Percentiles rank a stretch among this genome's conserved stretches.
Evolutionary conservation across 2,797 vertebrate genomes (phyloP).

Genomic region (Rhinella marina): DNA sequence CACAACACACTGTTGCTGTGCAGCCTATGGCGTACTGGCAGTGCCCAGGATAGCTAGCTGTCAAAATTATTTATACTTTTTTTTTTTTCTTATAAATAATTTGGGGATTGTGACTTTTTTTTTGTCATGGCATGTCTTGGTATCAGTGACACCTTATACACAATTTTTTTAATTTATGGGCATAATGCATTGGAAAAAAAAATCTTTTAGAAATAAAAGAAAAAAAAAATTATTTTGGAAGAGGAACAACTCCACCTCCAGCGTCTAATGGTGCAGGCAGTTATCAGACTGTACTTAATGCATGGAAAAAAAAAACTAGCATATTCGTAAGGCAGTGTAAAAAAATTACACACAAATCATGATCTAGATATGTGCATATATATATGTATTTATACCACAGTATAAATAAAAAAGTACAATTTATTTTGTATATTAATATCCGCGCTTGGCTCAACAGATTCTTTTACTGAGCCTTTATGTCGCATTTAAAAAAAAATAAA

Average conservation of each 20-base stretch:
- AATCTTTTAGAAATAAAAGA: not conserved
- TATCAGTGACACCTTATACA: conserved; percentile 28
- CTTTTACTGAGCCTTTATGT: conserved; percentile 5
- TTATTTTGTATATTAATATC: conserved; percentile 43
- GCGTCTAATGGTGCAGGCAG: conserved; percentile 43
- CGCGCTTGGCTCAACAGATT: conserved; percentile 26
- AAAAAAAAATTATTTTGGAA: conserved; percentile 6
- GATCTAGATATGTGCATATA: conserved; percentile 43
- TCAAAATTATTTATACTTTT: not conserved
- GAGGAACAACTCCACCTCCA: not conserved
- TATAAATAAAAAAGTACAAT: conserved; percentile 59
- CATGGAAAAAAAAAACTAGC: conserved; percentile 5
- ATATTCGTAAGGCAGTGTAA: conserved; percentile 53
- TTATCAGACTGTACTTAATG: conserved; percentile 26
- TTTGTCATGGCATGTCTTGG: not conserved
- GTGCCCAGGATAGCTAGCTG: conserved; percentile 10
- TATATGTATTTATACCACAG: conserved; percentile 62
- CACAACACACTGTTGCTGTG: not conserved
- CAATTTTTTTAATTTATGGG: conserved; percentile 2
- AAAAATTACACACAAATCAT: conserved; percentile 47
- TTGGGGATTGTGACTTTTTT: not conserved
- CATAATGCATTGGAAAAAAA: not conserved
- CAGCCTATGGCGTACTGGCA: conserved; percentile 11
- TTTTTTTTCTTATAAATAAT: not conserved
- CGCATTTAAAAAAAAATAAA: conserved; percentile 13